Evolutionary conservation across 2,797 vertebrate species (phyloP), one percentile per base, ranked within the genome.

Genomic region (Loris lydekkerianus): DNA sequence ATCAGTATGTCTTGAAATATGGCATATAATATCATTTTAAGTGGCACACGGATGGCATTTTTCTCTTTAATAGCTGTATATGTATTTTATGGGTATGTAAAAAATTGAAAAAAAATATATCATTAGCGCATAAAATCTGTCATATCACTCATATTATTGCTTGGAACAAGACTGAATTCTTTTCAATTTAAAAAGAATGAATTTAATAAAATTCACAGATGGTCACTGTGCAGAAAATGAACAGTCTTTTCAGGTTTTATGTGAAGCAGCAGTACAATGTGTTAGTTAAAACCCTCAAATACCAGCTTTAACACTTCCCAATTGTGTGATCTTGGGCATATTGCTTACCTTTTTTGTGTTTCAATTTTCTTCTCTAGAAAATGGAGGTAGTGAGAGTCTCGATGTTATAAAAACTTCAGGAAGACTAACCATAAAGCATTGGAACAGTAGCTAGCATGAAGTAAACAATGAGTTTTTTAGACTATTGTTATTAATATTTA

Each of bases 171-270:
- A 25, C 31, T 89, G n/a, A 29, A 78, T 75, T 65, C 0, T 90
- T 96, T 94, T 89, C 56, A 23, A 75, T 63, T 80, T 73, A 17
- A 89, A 92, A 49, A 82, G 6, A 60, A 14, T 77, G 2, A 70
- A 86, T 8, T 69, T 46, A 91, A 63, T 84, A 21, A 95, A 81
- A 91, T 94, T 95, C 73, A 86, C 70, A 93, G n/a, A 67, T 20
- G 9, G 23, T 86, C 37, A 85, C 46, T 76, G 0, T 56, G 7
- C 49, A 65, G 65, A 75, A 5, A 84, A 15, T 69, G 3, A 85
- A 7, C 29, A 90, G 4, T 77, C 34, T 78, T 46, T 94, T 34
- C 67, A 69, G 7, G 29, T 70, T 78, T 95, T 72, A 75, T 21
- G 43, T 20, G 18, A 1, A 56, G 61, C 83, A 21, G 7, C 0